Base-by-base conservation (phyloP, 2,797 vertebrate genomes). In the Cossypha caffra region DNA sequence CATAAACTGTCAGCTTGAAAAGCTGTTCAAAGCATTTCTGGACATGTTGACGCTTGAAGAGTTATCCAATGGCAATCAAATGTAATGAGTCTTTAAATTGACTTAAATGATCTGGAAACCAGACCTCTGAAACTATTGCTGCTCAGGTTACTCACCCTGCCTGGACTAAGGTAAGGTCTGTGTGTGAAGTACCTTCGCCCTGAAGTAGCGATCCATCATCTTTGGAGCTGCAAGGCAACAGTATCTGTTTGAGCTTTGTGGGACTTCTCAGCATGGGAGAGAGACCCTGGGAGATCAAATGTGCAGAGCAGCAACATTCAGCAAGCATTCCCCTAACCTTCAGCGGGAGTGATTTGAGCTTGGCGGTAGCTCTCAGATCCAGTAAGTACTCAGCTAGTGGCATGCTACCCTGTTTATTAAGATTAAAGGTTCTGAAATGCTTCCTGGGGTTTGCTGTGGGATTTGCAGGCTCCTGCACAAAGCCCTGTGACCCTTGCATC, bases 41-140 rank as follows among this genome's bases (percentile, higher is more conserved):
- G 90, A 48, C 78, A 5, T 71, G 89, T 89, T 81, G 58, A 25
- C 0, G 0, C 89, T 95, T 75, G 91, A 90, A 59, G 68, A 54
- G 33, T 10, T 43, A 86, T 67, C 71, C 92, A 77, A 55, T 72
- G 61, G 45, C 88, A 71, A 89, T 87, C 28, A 57, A 87, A 67
- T 31, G 25, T 58, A 93, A 86, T 4, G 14, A 77, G 72, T 58
- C 91, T 57, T 90, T 80, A 89, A 86, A 92, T 19, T 82, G 80
- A 67, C 74, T 95, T 79, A 47, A 91, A 52, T 69, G 83, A 93
- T 77, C 59, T 92, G 74, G 55, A 96, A 90, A 55, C 55, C 47
- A 83, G 31, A 50, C 35, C 47, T 92, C 54, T 77, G 76, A 71
- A 71, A n/a, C 54, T 61, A 51, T 35, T 83, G 59, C 54, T 64